Evolutionary conservation across 2,888 invertebrate genomes (phyloP), one percentile per base, ranked within the genome.

Genomic region (Glyphotaelius pellucidus): DNA sequence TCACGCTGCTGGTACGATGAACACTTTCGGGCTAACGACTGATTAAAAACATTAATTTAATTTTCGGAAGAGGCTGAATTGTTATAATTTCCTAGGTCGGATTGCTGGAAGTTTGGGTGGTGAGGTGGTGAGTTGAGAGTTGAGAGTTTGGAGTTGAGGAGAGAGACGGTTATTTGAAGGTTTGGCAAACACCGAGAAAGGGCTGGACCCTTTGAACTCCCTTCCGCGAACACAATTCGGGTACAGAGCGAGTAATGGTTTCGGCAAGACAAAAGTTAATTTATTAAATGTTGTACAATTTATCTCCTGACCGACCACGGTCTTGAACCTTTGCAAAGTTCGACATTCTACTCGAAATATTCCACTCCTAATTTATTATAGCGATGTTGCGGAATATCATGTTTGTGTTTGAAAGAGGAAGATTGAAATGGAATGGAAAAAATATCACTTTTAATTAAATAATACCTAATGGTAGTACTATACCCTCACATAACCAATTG

Each of bases 251-350:
- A 32, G 88, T 88, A 79, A 88, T 88, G 35, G 79, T 30, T 79
- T 79, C 7, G 88, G 79, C 15, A 79, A 88, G 88, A 88, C 88
- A 88, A 88, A 88, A 88, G 88, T 67, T 67, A 88, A 88, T 88
- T 88, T 88, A 88, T 88, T 88, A 88, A 88, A 88, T 88, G 67
- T 25, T 88, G 88, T 88, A 79, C 79, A 79, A 88, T 88, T 88
- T 88, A 88, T 79, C 52, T 79, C 79, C 79, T 35, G 86, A 47
- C 88, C 88, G n/a, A 88, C 67, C 79, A 67, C 79, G 88, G 32
- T 88, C 88, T 88, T 88, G 88, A 88, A 79, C 88, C 79, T 67
- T 52, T 47, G 4, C 79, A 79, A 88, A 88, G 79, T 88, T 88
- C 79, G 88, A 35, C 88, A 88, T 88, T 88, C 35, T 79, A 79